phyloP scores from a whole-genome alignment of 2,888 invertebrate species.

The Drosophila rellima region DNA sequence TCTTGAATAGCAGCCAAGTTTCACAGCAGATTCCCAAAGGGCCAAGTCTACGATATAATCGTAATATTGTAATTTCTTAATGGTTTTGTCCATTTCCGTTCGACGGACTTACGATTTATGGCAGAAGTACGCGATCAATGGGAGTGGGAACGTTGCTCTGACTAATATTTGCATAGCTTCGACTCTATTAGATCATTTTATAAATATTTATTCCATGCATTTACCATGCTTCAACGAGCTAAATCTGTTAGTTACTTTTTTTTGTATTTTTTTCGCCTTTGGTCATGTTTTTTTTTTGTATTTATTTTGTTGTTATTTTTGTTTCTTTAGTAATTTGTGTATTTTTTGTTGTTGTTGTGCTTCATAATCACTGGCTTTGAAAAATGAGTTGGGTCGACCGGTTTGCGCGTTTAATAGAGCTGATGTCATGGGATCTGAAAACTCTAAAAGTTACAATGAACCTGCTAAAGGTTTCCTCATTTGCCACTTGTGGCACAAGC shows the following conservation, averaged over 20 bases:
- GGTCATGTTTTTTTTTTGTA: conserved; percentile 8
- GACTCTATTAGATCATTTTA: conserved; percentile 56
- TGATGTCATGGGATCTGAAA: conserved; percentile 67
- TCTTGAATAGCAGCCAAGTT: conserved; percentile 33
- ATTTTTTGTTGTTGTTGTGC: conserved; percentile 26
- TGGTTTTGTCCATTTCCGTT: conserved; percentile 38
- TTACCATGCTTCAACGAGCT: conserved; percentile 33
- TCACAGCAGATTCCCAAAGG: neutral
- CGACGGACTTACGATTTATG: conserved; percentile 21
- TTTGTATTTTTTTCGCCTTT: conserved; percentile 13
- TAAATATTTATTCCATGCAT: conserved; percentile 66
- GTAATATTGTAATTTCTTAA: conserved; percentile 17
- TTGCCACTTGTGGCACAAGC: conserved; percentile 56
- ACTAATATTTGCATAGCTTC: conserved; percentile 37
- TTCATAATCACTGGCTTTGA: conserved; percentile 66
- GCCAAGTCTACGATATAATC: neutral
- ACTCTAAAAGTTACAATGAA: conserved; percentile 51
- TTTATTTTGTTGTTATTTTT: conserved; percentile 38
- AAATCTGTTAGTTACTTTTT: conserved; percentile 27
- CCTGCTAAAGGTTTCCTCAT: conserved; percentile 40
- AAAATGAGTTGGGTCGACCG: conserved; percentile 74
- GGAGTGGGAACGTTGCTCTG: conserved; percentile 15
- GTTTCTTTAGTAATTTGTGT: conserved; percentile 48
- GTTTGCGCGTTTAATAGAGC: conserved; percentile 64
- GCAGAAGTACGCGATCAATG: conserved; percentile 12